Conservation (phyloP, 2,888 invertebrate genomes). For the Drosophila mulleri region DNA sequence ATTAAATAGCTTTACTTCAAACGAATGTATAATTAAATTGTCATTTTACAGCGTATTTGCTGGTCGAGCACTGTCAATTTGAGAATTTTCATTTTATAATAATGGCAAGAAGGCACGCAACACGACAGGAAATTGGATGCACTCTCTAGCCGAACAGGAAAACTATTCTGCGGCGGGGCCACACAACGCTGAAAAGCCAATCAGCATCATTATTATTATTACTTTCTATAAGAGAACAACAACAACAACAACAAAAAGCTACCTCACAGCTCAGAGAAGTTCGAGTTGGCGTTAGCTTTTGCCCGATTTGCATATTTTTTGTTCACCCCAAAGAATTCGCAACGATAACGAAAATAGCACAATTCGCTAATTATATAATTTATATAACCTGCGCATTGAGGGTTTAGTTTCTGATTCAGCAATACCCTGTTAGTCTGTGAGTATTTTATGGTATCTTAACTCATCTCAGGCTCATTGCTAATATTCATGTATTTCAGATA, state of each 20-base stretch:
- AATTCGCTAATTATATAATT: background rate
- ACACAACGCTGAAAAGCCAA: constrained; percentile 14
- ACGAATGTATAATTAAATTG: constrained; percentile 12
- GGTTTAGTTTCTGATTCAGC: background rate
- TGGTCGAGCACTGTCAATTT: constrained; percentile 15
- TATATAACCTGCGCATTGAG: background rate
- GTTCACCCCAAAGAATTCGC: background rate
- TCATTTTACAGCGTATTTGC: constrained; percentile 21
- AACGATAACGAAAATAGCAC: background rate
- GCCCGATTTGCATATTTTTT: background rate
- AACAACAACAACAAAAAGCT: background rate
- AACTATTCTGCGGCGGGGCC: constrained; percentile 7
- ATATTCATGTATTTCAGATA: background rate
- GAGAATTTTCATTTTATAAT: constrained; percentile 9
- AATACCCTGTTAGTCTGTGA: background rate
- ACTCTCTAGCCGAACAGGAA: constrained; percentile 29
- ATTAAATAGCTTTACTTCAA: constrained; percentile 7
- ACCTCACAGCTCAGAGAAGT: background rate
- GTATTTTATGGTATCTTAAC: background rate
- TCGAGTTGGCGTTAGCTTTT: background rate
- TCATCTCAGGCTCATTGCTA: background rate
- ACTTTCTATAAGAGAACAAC: background rate
- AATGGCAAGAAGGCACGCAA: constrained; percentile 36
- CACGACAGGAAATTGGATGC: constrained; percentile 38
- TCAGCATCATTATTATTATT: constrained; percentile 14